phyloP scores from a whole-genome alignment of 2,888 invertebrate genomes.

The Drosophila prostipennis region DNA sequence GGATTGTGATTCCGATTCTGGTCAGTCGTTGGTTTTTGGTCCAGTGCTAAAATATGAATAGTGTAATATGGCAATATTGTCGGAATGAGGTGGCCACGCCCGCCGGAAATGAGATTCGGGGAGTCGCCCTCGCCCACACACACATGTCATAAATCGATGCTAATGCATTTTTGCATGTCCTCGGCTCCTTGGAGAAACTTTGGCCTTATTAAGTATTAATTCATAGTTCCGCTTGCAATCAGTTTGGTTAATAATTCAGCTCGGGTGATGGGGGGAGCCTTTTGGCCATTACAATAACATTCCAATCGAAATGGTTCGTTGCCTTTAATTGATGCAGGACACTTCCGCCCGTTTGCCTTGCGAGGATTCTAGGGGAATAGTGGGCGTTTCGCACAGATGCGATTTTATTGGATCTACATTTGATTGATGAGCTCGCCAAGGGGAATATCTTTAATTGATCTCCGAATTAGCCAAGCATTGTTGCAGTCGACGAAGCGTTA shows the following conservation, averaged over 20 bases:
- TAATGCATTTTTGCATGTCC: constrained; percentile 76
- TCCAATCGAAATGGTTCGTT: constrained; percentile 22
- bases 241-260: constrained; percentile 66
- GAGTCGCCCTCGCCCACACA: constrained; percentile 24
- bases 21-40: constrained; percentile 19
- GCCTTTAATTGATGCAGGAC: constrained; percentile 50
- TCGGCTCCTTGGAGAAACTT: constrained; percentile 4
- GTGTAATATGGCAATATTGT: constrained; percentile 63
- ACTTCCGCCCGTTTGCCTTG: constrained; percentile 2
- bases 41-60: constrained; percentile 74
- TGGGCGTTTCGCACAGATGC: constrained; percentile 45
- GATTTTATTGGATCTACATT: constrained; percentile 49
- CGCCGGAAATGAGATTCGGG: constrained; percentile 31
- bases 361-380: constrained; percentile 16
- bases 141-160: constrained; percentile 48
- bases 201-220: constrained; percentile 43
- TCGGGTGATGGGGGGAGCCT: neutral
- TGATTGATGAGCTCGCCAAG: constrained; percentile 49
- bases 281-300: constrained; percentile 26
- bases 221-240: constrained; percentile 64
- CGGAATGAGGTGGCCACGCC: constrained; percentile 43
- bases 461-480: constrained; percentile 23
- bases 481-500: constrained; percentile 20
- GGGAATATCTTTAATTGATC: constrained; percentile 39
- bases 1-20: neutral